Percentiles rank a stretch among this genome's conserved stretches.
Evolutionary conservation across 2,113 vertebrate species (phyloP).

Genomic region (Caranx ignobilis): DNA sequence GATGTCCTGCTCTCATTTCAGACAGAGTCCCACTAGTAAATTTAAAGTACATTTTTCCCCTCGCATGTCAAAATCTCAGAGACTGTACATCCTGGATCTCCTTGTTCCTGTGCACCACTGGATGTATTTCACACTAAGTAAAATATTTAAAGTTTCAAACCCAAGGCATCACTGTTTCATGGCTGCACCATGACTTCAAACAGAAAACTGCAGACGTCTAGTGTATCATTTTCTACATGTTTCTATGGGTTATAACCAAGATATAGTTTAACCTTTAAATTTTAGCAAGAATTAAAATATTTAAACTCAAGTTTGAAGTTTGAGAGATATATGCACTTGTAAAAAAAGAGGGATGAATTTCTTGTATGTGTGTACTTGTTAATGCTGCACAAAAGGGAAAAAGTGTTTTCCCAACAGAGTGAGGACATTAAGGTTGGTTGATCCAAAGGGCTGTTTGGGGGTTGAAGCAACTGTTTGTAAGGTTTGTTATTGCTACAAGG

Average conservation of each 20-base stretch:
- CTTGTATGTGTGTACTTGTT: background rate
- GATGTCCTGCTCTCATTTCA: background rate
- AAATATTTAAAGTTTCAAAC: slow-evolving; percentile 32
- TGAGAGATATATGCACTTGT: background rate
- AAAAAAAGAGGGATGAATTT: no score
- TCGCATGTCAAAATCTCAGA: background rate
- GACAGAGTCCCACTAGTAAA: background rate
- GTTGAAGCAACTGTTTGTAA: no score
- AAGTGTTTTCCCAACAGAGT: no score
- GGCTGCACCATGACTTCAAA: slow-evolving; percentile 10
- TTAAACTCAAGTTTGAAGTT: background rate
- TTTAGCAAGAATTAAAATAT: slow-evolving; percentile 1
- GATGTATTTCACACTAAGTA: background rate
- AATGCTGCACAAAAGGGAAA: no score
- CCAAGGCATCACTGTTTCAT: slow-evolving; percentile 20
- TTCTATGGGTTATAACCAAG: background rate
- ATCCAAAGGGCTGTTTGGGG: no score
- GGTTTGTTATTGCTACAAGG: no score
- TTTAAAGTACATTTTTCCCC: background rate
- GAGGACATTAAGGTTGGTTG: no score
- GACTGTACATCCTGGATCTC: background rate
- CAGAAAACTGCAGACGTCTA: background rate
- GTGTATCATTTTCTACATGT: slow-evolving; percentile 2
- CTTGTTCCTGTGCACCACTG: background rate
- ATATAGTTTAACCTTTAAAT: slow-evolving; percentile 8